Conservation (phyloP, 2,888 invertebrate genomes). For the Tetheella fluctuosa region DNA sequence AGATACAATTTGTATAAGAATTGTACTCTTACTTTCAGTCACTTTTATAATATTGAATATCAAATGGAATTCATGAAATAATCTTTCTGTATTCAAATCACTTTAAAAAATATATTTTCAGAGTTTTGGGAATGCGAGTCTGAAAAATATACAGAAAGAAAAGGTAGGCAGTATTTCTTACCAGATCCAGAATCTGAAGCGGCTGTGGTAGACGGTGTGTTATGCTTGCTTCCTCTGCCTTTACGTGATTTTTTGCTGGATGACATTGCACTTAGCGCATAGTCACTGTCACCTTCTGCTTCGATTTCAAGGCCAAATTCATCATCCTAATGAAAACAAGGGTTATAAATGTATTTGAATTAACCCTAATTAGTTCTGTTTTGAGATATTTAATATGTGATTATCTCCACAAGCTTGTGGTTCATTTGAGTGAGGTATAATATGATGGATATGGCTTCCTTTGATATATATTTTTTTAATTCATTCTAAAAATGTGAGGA, state of each 20-base stretch:
- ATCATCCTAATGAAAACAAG: slow-evolving; percentile 85
- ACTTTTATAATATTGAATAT: too few relatives aligned
- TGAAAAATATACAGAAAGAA: not conserved
- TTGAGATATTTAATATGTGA: not conserved
- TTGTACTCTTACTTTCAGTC: too few relatives aligned
- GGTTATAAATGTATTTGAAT: not conserved
- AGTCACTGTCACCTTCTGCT: slow-evolving; percentile 90
- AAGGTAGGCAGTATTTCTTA: slow-evolving; percentile 41
- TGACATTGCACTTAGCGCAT: slow-evolving; percentile 82
- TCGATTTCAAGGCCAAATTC: slow-evolving; percentile 86
- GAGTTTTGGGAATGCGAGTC: too few relatives aligned
- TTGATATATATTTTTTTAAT: too few relatives aligned
- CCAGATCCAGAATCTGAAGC: slow-evolving; percentile 76
- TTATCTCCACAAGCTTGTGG: not conserved
- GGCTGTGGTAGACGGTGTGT: slow-evolving; percentile 66
- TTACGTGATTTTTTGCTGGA: slow-evolving; percentile 87
- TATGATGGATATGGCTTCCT: too few relatives aligned
- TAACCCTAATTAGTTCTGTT: too few relatives aligned
- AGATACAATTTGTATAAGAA: not conserved
- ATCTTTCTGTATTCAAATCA: too few relatives aligned
- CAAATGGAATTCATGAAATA: too few relatives aligned
- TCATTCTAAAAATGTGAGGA: too few relatives aligned
- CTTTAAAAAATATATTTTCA: not conserved
- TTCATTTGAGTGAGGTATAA: too few relatives aligned
- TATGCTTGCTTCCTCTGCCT: slow-evolving; percentile 80